Conservation (phyloP, 1,140 invertebrate species). For the Araneus ventricosus region DNA sequence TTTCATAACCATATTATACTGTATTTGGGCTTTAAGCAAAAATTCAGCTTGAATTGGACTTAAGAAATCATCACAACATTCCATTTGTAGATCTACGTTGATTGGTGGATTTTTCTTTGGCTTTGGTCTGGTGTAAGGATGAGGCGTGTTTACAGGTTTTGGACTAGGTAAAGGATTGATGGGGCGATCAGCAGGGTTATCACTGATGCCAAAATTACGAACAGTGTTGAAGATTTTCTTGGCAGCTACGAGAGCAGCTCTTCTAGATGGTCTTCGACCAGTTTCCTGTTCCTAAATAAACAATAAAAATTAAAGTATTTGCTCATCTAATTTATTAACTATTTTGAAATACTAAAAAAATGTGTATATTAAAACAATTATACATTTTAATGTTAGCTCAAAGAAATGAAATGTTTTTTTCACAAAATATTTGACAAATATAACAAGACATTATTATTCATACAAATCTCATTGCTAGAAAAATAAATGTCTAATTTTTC, state of each 20-base stretch:
- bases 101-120: background rate
- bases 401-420: too few relatives aligned
- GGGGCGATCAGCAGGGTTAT: background rate
- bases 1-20: conserved; percentile 64
- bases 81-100: conserved; percentile 54
- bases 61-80: conserved; percentile 58
- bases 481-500: too few relatives aligned
- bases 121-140: background rate
- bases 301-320: background rate
- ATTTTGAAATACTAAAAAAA: too few relatives aligned
- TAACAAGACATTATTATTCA: too few relatives aligned
- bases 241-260: conserved; percentile 62
- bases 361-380: too few relatives aligned
- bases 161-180: background rate
- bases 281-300: conserved; percentile 17
- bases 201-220: background rate
- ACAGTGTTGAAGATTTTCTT: conserved; percentile 66
- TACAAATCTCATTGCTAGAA: too few relatives aligned
- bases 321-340: too few relatives aligned
- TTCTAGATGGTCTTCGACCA: conserved; percentile 48
- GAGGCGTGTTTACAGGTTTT: background rate
- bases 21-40: conserved; percentile 16
- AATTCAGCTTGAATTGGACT: conserved; percentile 51
- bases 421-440: too few relatives aligned
- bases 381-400: too few relatives aligned